phyloP scores from a whole-genome alignment of 2,888 invertebrate genomes.

The Archaeoteleia sp. region DNA sequence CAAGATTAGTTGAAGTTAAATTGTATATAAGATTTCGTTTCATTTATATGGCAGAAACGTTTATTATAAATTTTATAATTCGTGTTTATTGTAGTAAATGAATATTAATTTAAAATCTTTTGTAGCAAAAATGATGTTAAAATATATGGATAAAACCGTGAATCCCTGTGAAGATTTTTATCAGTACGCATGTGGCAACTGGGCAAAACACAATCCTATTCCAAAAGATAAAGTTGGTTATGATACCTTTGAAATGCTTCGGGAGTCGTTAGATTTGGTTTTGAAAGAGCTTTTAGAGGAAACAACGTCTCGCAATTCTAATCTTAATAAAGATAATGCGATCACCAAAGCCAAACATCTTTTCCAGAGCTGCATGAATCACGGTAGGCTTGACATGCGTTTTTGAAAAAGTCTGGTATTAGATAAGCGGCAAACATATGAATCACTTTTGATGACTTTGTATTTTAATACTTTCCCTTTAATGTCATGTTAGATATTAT shows the following conservation, averaged over 20 bases:
- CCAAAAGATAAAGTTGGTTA: slow-evolving; percentile 92
- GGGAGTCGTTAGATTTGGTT: slow-evolving; percentile 85
- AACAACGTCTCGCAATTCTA: slow-evolving; percentile 62
- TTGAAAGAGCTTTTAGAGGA: slow-evolving; percentile 82
- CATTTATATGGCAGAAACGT: no score
- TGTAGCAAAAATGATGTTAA: slow-evolving; percentile 81
- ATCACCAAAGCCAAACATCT: slow-evolving; percentile 88
- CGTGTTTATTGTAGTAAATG: slow-evolving; percentile 1
- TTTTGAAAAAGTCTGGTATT: not conserved
- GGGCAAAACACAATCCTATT: slow-evolving; percentile 89
- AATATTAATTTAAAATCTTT: slow-evolving; percentile 1
- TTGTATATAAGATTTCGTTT: no score
- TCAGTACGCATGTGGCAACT: slow-evolving; percentile 90
- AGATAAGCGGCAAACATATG: not conserved
- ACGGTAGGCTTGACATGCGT: slow-evolving; percentile 70
- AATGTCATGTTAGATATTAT: no score
- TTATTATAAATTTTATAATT: no score
- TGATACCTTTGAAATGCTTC: slow-evolving; percentile 92
- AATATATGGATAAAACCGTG: slow-evolving; percentile 83
- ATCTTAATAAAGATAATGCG: slow-evolving; percentile 77
- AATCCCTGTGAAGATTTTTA: slow-evolving; percentile 91
- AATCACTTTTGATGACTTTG: no score
- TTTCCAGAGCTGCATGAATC: slow-evolving; percentile 92
- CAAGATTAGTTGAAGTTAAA: no score
- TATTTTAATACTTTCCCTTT: no score